Conservation (phyloP, 2,797 vertebrate species). For the Sparus aurata region DNA sequence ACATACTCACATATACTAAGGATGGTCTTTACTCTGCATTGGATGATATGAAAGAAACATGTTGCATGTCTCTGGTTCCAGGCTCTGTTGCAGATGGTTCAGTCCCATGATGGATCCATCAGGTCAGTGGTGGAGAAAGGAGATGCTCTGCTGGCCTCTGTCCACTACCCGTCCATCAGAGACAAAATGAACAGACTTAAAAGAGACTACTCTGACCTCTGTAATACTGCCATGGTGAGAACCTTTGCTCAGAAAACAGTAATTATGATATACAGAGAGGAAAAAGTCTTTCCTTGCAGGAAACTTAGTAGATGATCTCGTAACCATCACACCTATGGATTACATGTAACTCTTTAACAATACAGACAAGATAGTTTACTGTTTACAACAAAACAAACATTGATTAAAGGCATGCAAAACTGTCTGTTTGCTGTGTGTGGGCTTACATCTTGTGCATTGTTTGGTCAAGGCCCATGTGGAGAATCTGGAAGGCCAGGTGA, state of each 20-base stretch:
- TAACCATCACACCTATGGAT: neutral
- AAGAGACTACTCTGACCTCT: conserved; percentile 90
- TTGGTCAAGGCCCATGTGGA: conserved; percentile 85
- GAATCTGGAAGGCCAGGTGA: conserved; percentile 90
- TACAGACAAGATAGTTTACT: neutral
- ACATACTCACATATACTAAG: neutral
- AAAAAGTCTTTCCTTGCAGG: neutral
- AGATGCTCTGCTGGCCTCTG: conserved; percentile 86
- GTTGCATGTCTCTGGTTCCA: conserved; percentile 65
- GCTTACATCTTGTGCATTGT: conserved; percentile 13
- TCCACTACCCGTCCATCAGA: conserved; percentile 88
- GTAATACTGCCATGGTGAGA: conserved; percentile 87
- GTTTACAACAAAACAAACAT: neutral
- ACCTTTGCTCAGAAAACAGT: neutral
- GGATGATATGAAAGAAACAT: neutral
- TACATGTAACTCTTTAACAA: neutral
- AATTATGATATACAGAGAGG: neutral
- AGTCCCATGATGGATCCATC: conserved; percentile 92
- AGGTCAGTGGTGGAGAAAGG: conserved; percentile 94
- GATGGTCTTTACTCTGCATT: neutral
- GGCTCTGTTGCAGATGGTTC: conserved; percentile 92
- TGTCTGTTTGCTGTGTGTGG: conserved; percentile 8
- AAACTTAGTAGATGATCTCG: neutral
- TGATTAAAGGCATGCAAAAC: neutral
- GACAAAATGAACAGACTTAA: conserved; percentile 90